Evolutionary conservation across 2,888 invertebrate species (phyloP), one percentile per base, ranked within the genome.

Genomic region (Trichopria drosophilae): DNA sequence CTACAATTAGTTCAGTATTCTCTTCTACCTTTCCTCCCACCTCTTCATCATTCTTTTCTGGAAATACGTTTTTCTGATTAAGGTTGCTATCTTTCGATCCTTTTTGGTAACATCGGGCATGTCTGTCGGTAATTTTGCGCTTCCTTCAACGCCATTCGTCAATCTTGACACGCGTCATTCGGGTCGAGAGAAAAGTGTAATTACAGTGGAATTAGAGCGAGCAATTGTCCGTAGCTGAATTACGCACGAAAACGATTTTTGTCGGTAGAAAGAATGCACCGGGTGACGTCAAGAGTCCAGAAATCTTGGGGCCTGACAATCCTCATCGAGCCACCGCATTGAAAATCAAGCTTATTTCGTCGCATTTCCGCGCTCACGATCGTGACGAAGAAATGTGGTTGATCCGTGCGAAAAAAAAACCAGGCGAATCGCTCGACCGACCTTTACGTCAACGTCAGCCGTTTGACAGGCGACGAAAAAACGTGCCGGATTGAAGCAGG

Each of bases 121-220:
- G n/a, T n/a, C n/a, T n/a, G n/a, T n/a, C n/a, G n/a, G n/a, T n/a
- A n/a, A n/a, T n/a, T n/a, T n/a, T n/a, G n/a, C n/a, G n/a, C n/a
- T n/a, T n/a, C n/a, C n/a, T n/a, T n/a, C n/a, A n/a, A n/a, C n/a
- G n/a, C n/a, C n/a, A n/a, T n/a, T n/a, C n/a, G n/a, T n/a, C n/a
- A n/a, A n/a, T n/a, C n/a, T n/a, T n/a, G n/a, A n/a, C n/a, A n/a
- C n/a, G n/a, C n/a, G n/a, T n/a, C n/a, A n/a, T n/a, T 31, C 46
- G 35, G 29, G 6, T 40, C 45, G 37, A 24, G 44, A 64, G 64
- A 68, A 69, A 61, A 68, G 68, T 70, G 68, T 67, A 69, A 72
- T 69, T 71, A 71, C 65, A 40, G 18, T 53, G 68, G 66, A 73
- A 72, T 69, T 67, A 69, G 69, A 69, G 64, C 65, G 58, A 60